Evolutionary conservation across 2,113 vertebrate genomes (phyloP).

Genomic region (Verasper variegatus): DNA sequence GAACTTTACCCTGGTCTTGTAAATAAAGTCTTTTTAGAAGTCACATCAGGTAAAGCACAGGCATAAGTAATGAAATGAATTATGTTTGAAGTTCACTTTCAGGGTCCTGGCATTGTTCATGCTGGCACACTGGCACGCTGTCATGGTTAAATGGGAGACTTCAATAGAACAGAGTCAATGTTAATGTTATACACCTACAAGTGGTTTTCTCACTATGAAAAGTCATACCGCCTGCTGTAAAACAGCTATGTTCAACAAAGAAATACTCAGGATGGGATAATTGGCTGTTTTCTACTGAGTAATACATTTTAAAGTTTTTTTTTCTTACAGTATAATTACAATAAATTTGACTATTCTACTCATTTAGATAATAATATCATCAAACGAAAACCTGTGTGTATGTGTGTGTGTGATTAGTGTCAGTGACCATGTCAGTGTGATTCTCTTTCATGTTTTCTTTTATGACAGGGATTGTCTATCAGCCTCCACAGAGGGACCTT

Average conservation of each 20-base stretch:
- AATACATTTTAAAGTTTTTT: not conserved
- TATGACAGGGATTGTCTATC: conserved; percentile 34
- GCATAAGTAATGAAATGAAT: not conserved
- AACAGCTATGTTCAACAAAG: not conserved
- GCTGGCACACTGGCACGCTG: not conserved
- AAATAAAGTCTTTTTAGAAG: not conserved
- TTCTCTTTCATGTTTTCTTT: conserved; percentile 35
- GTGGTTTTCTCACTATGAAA: not conserved
- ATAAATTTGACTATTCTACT: not conserved
- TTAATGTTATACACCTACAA: not conserved
- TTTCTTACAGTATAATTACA: not conserved
- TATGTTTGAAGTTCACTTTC: not conserved
- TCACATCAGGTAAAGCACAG: not conserved
- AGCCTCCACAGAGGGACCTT: conserved; percentile 48
- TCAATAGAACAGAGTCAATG: not conserved
- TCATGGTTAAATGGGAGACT: not conserved
- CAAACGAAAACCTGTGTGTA: not conserved
- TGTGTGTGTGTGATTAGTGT: conserved; percentile 4
- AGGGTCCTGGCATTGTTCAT: not conserved
- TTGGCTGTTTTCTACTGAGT: not conserved
- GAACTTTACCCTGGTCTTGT: not conserved
- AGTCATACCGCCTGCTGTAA: not conserved
- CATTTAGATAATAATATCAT: too few relatives aligned
- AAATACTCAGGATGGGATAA: not conserved
- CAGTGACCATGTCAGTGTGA: conserved; percentile 12